A percentile compares a stretch with the other conserved stretches of the same genome.
Evolutionary conservation across 1,140 invertebrate genomes (phyloP).

Genomic region (Trachymyrmex septentrionalis): DNA sequence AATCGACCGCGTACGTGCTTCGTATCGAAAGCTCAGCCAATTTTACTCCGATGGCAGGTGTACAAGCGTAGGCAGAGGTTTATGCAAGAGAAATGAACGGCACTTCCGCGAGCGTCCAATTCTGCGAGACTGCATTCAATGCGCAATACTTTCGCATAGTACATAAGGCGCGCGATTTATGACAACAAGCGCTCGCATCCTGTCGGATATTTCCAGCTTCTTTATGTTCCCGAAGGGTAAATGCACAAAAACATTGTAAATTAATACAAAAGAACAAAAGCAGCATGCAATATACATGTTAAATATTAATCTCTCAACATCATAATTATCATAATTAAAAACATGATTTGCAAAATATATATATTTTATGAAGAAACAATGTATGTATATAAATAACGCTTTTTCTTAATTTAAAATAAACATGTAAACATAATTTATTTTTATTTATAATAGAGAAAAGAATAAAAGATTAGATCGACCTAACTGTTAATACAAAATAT

Average conservation of each 20-base stretch:
- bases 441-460: neutral
- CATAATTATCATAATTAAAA: neutral
- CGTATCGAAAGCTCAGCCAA: constrained; percentile 60
- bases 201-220: constrained; percentile 7
- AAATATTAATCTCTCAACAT: constrained; percentile 12
- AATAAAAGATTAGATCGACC: neutral
- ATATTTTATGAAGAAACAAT: neutral
- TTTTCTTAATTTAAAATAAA: neutral
- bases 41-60: constrained; percentile 58
- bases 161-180: constrained; percentile 58
- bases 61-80: constrained; percentile 49
- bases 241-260: neutral
- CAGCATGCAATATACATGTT: neutral
- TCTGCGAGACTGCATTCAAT: constrained; percentile 55
- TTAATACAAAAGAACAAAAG: constrained; percentile 15
- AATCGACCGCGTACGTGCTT: constrained; percentile 58
- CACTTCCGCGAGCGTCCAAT: constrained; percentile 59
- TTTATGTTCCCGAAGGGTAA: neutral
- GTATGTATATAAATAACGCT: neutral
- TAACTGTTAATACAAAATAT: constrained; percentile 13
- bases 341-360: neutral
- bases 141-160: constrained; percentile 48
- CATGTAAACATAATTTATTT: neutral
- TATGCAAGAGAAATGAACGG: constrained; percentile 60
- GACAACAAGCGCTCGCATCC: constrained; percentile 34